Base-by-base conservation (phyloP, 1,140 invertebrate species). In the Melanaphis sacchari region DNA sequence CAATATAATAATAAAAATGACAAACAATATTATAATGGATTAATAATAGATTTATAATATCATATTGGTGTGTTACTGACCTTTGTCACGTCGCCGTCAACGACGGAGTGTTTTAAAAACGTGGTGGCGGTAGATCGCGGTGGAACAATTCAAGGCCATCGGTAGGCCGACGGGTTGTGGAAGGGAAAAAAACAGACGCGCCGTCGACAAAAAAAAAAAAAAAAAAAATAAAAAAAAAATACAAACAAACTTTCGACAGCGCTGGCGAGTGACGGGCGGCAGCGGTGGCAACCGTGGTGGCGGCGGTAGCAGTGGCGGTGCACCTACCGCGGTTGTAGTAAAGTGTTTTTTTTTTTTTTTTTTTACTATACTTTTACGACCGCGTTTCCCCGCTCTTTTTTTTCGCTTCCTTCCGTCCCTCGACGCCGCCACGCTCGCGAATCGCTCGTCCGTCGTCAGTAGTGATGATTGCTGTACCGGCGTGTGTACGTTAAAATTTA, bases 161-260 rank as follows among this genome's bases (percentile, higher is more conserved):
- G 31, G 26, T 66, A 1, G 59, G 31, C 59, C 15, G 59, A n/a
- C 59, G 59, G 59, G 59, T 66, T n/a, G 31, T 15, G 31, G 40
- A 22, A 21, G 54, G 59, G 41, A 91, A 91, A 91, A 90, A 81
- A 81, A 91, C 59, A 41, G 59, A 40, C 26, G 31, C 66, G 66
- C 49, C 49, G 90, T 76, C 46, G 31, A 76, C 41, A 15, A 76
- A 76, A 43, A 46, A 91, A 84, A 90, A 91, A 76, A 90, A 76
- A 40, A 76, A 22, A 18, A 49, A 21, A 31, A 18, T 11, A 41
- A 90, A 36, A 89, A 54, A 66, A 93, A 93, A 93, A 89, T 54
- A 89, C 36, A 82, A 93, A 85, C 93, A 85, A 90, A 89, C 88
- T 90, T 93, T 81, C 87, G 87, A 90, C 93, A 90, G 66, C 91